A percentile compares a stretch with the other conserved stretches of the same genome.
These are phyloP conservation scores for Pocota personata DNA, from an alignment of 2,888 invertebrate species.

Conservation along the genomic window DNA sequence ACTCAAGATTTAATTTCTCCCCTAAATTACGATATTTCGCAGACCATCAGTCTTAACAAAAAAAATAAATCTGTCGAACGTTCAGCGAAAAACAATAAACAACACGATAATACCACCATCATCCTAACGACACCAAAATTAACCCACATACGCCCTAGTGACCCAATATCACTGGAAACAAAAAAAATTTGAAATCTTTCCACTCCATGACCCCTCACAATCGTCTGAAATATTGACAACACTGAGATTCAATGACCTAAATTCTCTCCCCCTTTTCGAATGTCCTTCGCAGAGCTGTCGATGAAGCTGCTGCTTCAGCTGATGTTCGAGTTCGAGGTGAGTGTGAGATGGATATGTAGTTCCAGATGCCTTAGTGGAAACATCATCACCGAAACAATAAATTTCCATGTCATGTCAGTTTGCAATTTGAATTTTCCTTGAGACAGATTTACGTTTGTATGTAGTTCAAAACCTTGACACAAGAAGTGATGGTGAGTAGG, in stretches of 20 bases:
- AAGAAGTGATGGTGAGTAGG: background rate
- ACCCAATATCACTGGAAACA: slow-evolving; percentile 31
- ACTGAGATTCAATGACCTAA: slow-evolving; percentile 60
- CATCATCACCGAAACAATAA: slow-evolving; percentile 56
- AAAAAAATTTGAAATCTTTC: background rate
- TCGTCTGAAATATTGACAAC: slow-evolving; percentile 41
- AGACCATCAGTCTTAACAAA: background rate
- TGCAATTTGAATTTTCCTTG: slow-evolving; percentile 65
- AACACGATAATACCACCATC: background rate
- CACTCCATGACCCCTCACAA: slow-evolving; percentile 10
- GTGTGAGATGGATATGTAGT: slow-evolving; percentile 30
- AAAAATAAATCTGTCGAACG: background rate
- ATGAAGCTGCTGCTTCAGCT: background rate
- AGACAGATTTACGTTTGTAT: slow-evolving; percentile 53
- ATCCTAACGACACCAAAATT: slow-evolving; percentile 21
- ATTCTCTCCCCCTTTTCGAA: slow-evolving; percentile 3
- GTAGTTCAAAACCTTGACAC: slow-evolving; percentile 56
- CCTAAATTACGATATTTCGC: background rate
- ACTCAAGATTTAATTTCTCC: background rate
- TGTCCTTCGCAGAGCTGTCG: slow-evolving; percentile 47
- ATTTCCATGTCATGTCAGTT: slow-evolving; percentile 58
- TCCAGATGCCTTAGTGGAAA: slow-evolving; percentile 49
- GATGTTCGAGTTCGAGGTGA: slow-evolving; percentile 19
- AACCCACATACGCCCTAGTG: slow-evolving; percentile 65
- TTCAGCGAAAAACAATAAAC: background rate